Conservation (phyloP, 2,888 invertebrate genomes). For the Apeira syringaria region DNA sequence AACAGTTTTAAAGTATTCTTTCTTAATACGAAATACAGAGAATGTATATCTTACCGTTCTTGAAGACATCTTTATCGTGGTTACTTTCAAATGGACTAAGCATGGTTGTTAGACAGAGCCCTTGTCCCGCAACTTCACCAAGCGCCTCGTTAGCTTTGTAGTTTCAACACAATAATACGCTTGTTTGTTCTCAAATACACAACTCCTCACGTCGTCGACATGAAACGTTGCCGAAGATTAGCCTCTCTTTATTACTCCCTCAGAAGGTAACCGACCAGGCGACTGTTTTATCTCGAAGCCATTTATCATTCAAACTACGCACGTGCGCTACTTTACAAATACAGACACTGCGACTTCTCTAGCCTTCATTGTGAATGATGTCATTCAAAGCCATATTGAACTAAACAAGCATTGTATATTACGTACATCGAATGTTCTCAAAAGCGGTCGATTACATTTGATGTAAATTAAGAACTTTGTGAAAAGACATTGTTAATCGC, state of each 20-base stretch:
- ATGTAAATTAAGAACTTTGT: constrained; percentile 17
- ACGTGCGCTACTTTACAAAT: constrained; percentile 33
- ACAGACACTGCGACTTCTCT: constrained; percentile 20
- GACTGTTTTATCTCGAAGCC: constrained; percentile 48
- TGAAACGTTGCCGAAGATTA: constrained; percentile 57
- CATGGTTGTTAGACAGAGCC: constrained; percentile 22
- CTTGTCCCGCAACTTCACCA: constrained; percentile 26
- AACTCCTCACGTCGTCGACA: constrained; percentile 47
- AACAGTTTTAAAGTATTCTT: no score
- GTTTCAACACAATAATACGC: constrained; percentile 48
- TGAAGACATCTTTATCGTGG: constrained; percentile 4
- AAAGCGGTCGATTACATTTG: constrained; percentile 19
- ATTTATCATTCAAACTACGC: constrained; percentile 49
- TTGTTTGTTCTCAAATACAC: constrained; percentile 40
- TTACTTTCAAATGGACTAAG: constrained; percentile 10
- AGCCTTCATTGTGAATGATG: constrained; percentile 32
- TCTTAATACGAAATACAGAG: no score
- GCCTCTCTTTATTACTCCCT: constrained; percentile 46
- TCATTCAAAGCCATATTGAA: constrained; percentile 26
- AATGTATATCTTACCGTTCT: constrained; percentile 5
- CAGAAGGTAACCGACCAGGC: constrained; percentile 39
- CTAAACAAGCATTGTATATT: constrained; percentile 2
- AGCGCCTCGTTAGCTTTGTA: constrained; percentile 38
- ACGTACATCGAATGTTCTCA: constrained; percentile 16
- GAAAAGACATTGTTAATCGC: constrained; percentile 1